These are phyloP conservation scores for Blastobasis adustella DNA, from an alignment of 2,888 invertebrate genomes.

Conservation along the genomic window DNA sequence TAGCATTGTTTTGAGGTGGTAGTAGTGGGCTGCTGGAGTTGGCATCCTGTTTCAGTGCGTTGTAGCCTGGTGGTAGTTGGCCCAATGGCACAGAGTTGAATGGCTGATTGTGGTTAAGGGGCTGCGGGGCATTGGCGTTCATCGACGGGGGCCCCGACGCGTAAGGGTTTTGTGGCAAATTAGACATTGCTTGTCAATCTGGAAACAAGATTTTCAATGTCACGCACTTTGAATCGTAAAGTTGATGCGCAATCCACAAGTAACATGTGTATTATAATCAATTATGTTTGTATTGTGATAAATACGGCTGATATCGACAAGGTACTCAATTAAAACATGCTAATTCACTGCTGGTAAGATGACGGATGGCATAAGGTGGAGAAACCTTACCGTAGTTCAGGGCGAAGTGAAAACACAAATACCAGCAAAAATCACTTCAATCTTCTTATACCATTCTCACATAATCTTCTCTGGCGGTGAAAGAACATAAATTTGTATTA, in stretches of 20 bases:
- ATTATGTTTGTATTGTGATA: constrained; percentile 45
- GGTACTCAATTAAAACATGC: constrained; percentile 58
- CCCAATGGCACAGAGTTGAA: constrained; percentile 42
- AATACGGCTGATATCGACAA: constrained; percentile 35
- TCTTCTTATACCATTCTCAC: constrained; percentile 58
- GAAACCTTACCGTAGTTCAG: constrained; percentile 45
- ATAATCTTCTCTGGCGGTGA: constrained; percentile 46
- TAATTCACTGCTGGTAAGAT: constrained; percentile 50
- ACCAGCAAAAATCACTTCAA: constrained; percentile 39
- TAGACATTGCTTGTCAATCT: constrained; percentile 67
- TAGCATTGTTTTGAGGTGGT: constrained; percentile 30
- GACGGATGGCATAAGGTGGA: constrained; percentile 49
- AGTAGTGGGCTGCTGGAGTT: constrained; percentile 55
- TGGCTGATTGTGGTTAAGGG: constrained; percentile 37
- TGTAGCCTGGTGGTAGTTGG: constrained; percentile 48
- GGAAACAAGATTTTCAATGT: constrained; percentile 28
- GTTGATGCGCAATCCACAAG: constrained; percentile 6
- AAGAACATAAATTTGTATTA: constrained; percentile 52
- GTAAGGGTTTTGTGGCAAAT: constrained; percentile 59
- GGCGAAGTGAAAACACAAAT: constrained; percentile 39
- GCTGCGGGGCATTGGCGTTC: constrained; percentile 39
- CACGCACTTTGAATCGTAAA: neutral
- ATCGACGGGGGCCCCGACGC: constrained; percentile 39
- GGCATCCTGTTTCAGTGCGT: constrained; percentile 47
- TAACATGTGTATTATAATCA: constrained; percentile 8